Percentiles rank a stretch among this genome's conserved stretches.
Conservation (phyloP, 2,113 vertebrate species). For the Erythrolamprus reginae region DNA sequence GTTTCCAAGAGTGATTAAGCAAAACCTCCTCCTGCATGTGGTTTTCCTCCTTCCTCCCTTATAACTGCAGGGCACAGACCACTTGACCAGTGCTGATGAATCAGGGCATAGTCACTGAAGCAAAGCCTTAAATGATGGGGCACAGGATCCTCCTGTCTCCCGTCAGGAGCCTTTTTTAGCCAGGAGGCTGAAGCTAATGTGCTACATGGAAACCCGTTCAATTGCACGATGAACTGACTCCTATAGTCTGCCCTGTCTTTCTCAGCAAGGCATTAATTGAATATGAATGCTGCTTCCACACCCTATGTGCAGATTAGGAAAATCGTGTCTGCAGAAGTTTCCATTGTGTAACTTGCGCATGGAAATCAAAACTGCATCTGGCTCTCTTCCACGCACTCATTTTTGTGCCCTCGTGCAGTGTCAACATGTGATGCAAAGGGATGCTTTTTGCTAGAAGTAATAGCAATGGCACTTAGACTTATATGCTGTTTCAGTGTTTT, state of each 20-base stretch:
- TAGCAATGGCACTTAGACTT: background rate
- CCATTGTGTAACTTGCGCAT: background rate
- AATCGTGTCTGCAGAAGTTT: background rate
- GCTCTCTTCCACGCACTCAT: background rate
- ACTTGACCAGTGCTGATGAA: conserved; percentile 44
- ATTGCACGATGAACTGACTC: background rate
- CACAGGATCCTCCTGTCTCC: conserved; percentile 23
- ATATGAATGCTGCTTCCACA: background rate
- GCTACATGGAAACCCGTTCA: background rate
- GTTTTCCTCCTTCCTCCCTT: background rate
- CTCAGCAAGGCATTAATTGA: background rate
- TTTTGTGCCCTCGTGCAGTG: background rate
- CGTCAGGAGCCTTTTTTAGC: conserved; percentile 10
- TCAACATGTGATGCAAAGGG: background rate
- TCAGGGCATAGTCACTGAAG: conserved; percentile 26
- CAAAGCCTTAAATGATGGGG: conserved; percentile 9
- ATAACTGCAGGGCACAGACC: conserved; percentile 21
- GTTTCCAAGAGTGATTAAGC: conserved; percentile 26
- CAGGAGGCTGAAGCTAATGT: background rate
- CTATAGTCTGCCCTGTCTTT: background rate
- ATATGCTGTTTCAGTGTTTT: background rate
- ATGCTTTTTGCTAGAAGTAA: background rate
- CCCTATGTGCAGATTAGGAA: background rate
- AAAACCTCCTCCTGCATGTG: background rate
- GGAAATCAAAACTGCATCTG: background rate